These are phyloP conservation scores for Chironomus tepperi DNA, from an alignment of 1,140 invertebrate genomes.

Conservation along the genomic window DNA sequence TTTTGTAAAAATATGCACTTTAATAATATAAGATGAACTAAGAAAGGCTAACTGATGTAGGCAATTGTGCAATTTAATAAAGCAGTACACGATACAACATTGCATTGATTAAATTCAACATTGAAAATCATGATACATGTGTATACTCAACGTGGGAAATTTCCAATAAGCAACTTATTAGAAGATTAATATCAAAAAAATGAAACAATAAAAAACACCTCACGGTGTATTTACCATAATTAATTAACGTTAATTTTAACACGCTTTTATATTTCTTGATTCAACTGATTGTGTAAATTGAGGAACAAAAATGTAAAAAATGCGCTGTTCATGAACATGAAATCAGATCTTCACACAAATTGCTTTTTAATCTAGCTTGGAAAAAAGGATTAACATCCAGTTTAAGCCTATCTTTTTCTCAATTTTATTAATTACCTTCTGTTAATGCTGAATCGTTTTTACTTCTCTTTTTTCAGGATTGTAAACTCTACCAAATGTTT, in stretches of 20 bases:
- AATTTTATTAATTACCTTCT: conserved; percentile 3
- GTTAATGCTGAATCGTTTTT: neutral
- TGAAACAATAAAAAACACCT: conserved; percentile 2
- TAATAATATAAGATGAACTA: no score
- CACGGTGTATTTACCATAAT: neutral
- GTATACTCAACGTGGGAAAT: no score
- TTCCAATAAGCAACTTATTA: no score
- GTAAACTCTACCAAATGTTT: no score
- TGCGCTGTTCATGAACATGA: no score
- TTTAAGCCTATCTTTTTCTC: neutral
- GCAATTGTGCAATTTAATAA: no score
- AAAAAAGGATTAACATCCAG: conserved; percentile 5
- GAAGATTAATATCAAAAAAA: neutral
- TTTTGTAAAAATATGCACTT: no score
- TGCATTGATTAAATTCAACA: no score
- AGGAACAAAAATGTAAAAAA: neutral
- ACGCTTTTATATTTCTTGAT: neutral
- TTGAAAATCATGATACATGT: no score
- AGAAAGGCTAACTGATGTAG: no score
- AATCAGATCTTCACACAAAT: neutral
- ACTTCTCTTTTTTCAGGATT: no score
- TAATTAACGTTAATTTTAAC: conserved; percentile 15
- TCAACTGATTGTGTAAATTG: conserved; percentile 10
- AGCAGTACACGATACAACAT: no score
- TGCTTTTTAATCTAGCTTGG: conserved; percentile 5